These are phyloP conservation scores for Anthophora plumipes DNA, from an alignment of 2,888 invertebrate genomes.

Conservation along the genomic window DNA sequence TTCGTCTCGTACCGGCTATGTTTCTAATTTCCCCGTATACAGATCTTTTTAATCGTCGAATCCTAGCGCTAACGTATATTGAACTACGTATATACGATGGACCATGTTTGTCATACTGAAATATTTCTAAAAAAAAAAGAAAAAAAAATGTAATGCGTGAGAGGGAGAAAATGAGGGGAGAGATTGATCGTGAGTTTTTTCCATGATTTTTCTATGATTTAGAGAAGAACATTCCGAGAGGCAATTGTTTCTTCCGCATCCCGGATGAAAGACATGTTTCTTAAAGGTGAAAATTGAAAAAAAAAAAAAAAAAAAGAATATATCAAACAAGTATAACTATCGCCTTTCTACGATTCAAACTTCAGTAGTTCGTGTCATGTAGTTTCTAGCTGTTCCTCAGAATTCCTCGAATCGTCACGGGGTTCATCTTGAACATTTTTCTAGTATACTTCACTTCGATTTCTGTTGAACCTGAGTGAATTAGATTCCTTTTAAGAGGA, in stretches of 20 bases:
- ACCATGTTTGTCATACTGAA: constrained; percentile 81
- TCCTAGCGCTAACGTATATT: constrained; percentile 63
- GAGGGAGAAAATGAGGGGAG: constrained; percentile 18
- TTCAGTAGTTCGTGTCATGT: constrained; percentile 30
- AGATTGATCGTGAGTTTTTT: constrained; percentile 51
- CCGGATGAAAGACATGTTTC: constrained; percentile 43
- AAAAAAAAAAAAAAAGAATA: constrained; percentile 6
- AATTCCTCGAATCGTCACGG: constrained; percentile 54
- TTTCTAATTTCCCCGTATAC: constrained; percentile 49
- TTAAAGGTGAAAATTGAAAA: constrained; percentile 29
- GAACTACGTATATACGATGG: constrained; percentile 76
- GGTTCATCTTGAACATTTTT: constrained; percentile 26
- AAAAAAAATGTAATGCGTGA: constrained; percentile 24
- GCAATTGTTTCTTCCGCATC: constrained; percentile 46
- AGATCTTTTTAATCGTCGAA: constrained; percentile 59
- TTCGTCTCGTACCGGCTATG: constrained; percentile 20
- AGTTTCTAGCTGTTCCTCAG: constrained; percentile 55
- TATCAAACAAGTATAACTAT: constrained; percentile 33
- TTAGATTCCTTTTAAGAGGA: not conserved
- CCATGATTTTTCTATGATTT: constrained; percentile 71
- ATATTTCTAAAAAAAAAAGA: constrained; percentile 73
- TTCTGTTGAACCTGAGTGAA: not conserved
- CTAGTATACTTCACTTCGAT: not conserved
- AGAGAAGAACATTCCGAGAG: constrained; percentile 52
- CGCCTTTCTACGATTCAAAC: constrained; percentile 50